Conservation (phyloP, 2,113 vertebrate species). For the Triplophysa dalaica region DNA sequence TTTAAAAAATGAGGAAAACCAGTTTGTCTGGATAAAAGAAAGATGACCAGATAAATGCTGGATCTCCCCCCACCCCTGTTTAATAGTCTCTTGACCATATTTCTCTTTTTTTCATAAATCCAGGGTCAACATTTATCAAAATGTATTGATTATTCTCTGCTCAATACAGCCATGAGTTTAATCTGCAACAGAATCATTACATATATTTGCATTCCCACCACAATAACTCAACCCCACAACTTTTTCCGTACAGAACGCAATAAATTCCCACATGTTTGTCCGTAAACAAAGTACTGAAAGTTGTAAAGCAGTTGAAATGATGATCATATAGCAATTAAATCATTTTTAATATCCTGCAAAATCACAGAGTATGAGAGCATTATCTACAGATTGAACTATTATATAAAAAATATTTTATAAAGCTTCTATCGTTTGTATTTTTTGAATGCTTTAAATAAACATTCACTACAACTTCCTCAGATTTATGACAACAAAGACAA, state of each 20-base stretch:
- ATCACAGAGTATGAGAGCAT: no score
- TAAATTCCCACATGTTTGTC: no score
- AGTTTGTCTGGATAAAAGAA: slow-evolving; percentile 64
- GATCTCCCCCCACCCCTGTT: not conserved
- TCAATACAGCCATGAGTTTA: not conserved
- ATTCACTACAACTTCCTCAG: not conserved
- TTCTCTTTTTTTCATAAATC: not conserved
- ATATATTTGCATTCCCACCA: not conserved
- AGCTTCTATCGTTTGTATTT: not conserved
- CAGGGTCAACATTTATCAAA: not conserved
- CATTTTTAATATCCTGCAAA: no score
- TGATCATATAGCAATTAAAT: no score
- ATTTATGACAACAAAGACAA: not conserved
- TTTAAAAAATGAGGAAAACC: slow-evolving; percentile 64
- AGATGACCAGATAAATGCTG: slow-evolving; percentile 31
- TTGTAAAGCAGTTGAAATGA: no score
- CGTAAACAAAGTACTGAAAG: no score
- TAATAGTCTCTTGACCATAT: not conserved
- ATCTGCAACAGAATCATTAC: not conserved
- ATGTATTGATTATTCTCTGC: not conserved
- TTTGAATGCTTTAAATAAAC: not conserved
- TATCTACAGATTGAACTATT: not conserved
- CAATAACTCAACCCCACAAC: not conserved
- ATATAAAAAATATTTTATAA: not conserved
- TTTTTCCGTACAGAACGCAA: no score